Evolutionary conservation across 2,888 invertebrate genomes (phyloP), one percentile per base, ranked within the genome.

Genomic region (Tortrix viridana): DNA sequence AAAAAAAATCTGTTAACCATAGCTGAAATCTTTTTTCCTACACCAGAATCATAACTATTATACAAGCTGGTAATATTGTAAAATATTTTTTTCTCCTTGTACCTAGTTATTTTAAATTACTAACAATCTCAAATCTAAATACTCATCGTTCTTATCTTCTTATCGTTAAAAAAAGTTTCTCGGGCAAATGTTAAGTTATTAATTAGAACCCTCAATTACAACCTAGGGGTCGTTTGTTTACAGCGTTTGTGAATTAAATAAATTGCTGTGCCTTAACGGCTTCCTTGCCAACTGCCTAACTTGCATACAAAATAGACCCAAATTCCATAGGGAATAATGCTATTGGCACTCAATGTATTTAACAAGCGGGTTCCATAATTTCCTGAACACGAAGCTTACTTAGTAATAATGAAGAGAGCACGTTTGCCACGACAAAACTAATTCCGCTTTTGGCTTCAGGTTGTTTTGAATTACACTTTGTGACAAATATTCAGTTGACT

Each of bases 341-440:
- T 12, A 32, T 32, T 12, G 12, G 32, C 12, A 12, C 32, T 32
- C 32, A 32, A 32, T 32, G 32, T 12, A 12, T 32, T 32, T 32
- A 53, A 32, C 38, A 50, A 62, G 50, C 52, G 12, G 12, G 56
- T 46, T 52, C 52, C 23, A 62, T 62, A 52, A 62, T 62, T 57
- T 57, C 16, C 38, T 37, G 16, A 32, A 32, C 22, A 9, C 23
- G 54, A 32, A 3, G 50, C 19, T 41, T 41, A 53, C 41, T 38
- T 37, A 20, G 37, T 41, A 43, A 20, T 53, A 38, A 19, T 41
- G 53, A 50, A 32, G 32, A 12, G 41, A 12, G 38, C 38, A 53
- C 41, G 22, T 14, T 20, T n/a, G 3, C 9, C 18, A 44, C 44
- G 7, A 3, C 7, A 6, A 9, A 44, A 18, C 18, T 44, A 44